Evolutionary conservation across 53 echinoderm and acorn worm genomes (phyloP).

Genomic region (Mesocentrotus franciscanus): DNA sequence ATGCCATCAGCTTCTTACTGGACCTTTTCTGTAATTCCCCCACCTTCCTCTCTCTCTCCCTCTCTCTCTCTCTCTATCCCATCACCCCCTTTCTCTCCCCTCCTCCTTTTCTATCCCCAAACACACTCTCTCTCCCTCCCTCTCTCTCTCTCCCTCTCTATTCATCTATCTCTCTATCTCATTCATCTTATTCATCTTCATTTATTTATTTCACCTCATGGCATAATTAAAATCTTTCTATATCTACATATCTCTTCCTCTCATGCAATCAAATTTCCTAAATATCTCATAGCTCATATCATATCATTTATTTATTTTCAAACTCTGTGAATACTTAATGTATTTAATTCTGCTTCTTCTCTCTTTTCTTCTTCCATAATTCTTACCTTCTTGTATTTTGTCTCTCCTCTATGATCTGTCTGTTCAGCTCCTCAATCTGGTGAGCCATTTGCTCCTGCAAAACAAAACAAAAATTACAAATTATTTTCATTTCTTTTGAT

Average conservation of each 20-base stretch:
- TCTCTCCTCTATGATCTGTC: conserved; percentile 77
- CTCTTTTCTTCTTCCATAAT: not conserved
- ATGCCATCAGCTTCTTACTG: not conserved
- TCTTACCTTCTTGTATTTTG: conserved; percentile 77
- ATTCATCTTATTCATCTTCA: not conserved
- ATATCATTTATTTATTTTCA: not conserved
- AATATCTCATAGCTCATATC: no score
- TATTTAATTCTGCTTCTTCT: not conserved
- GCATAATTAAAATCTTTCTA: not conserved
- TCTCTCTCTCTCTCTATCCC: not conserved
- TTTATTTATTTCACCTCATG: not conserved
- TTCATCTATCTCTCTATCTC: not conserved
- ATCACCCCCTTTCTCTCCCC: not conserved
- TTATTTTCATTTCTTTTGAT: not conserved
- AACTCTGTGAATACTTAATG: not conserved
- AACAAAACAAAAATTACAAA: not conserved
- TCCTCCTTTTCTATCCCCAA: not conserved
- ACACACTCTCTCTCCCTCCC: not conserved
- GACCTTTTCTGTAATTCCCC: not conserved
- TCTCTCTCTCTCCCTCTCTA: not conserved
- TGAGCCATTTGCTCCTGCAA: conserved; percentile 73
- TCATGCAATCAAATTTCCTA: no score
- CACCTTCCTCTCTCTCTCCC: not conserved
- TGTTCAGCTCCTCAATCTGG: conserved; percentile 76
- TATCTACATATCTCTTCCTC: not conserved